Conservation (phyloP, 2,888 invertebrate genomes). For the Calephelis perditalis region DNA sequence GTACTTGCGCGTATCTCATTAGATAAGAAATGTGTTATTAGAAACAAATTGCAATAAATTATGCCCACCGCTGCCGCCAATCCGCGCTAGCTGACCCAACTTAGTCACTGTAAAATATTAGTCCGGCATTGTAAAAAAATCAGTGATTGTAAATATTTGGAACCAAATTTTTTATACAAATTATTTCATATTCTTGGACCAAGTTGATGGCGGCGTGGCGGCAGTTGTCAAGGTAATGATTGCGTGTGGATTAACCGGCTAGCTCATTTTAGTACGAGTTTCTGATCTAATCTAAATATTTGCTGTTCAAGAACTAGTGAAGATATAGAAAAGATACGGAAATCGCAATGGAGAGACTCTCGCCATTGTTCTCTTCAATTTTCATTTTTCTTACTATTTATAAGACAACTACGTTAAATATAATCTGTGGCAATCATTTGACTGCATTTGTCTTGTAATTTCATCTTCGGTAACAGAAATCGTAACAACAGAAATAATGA, state of each 20-base stretch:
- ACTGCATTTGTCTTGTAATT: too few relatives aligned
- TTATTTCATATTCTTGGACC: slow-evolving; percentile 68
- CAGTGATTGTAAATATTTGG: slow-evolving; percentile 72
- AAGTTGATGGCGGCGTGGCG: slow-evolving; percentile 44
- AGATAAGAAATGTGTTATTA: slow-evolving; percentile 75
- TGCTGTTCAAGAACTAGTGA: neutral
- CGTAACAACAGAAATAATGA: too few relatives aligned
- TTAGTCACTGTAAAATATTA: slow-evolving; percentile 65
- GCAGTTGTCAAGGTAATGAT: slow-evolving; percentile 22
- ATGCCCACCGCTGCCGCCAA: slow-evolving; percentile 37
- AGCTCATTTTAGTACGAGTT: slow-evolving; percentile 13
- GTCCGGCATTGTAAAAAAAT: slow-evolving; percentile 70
- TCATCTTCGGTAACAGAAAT: too few relatives aligned
- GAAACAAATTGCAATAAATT: slow-evolving; percentile 63
- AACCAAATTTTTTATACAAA: slow-evolving; percentile 75
- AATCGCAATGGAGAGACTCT: too few relatives aligned
- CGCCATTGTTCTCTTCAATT: too few relatives aligned
- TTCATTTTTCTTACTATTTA: too few relatives aligned
- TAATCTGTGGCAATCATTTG: too few relatives aligned
- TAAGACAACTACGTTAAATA: too few relatives aligned
- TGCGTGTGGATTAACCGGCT: slow-evolving; percentile 20
- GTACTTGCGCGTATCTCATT: slow-evolving; percentile 60
- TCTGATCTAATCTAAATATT: slow-evolving; percentile 15
- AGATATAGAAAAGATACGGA: too few relatives aligned
- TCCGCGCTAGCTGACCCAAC: slow-evolving; percentile 46